Base-by-base conservation (phyloP, 2,888 invertebrate species). In the Heliconius aoede region DNA sequence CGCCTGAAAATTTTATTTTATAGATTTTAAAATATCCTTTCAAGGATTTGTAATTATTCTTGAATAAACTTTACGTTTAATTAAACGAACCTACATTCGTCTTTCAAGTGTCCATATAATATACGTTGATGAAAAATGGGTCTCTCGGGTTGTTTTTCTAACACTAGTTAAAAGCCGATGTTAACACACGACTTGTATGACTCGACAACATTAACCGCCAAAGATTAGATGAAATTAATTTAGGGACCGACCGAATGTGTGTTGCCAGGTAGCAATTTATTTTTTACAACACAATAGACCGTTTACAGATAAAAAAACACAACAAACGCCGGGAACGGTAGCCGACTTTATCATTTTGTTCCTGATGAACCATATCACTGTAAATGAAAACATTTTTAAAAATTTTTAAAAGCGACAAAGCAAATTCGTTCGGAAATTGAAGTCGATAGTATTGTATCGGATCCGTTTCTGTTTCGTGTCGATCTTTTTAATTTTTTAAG, bases 151-250 rank as follows among this genome's bases (percentile, higher is more conserved):
- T 91, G 90, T 89, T 85, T 84, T 78, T 82, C 84, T 82, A 82
- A 82, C 84, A 83, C 82, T 82, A 81, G 83, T 87, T 90, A 86
- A 90, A 89, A 90, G 91, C 88, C 83, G 87, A 87, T 86, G 90
- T 87, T 89, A 88, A 89, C 88, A 89, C 86, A 88, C 86, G 86
- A 85, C 84, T 84, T 85, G 84, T 88, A 89, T 94, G 94, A 94
- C 92, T 93, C 88, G 87, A 86, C 94, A 90, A 82, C 88, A 90
- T 89, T 86, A 80, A 84, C 84, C 84, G 85, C 85, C 85, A 85
- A n/a, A 85, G 90, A 89, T 89, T 90, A 91, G 88, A 90, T 82
- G 85, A 90, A 92, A 93, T 92, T 91, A 91, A 93, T 94, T 93
- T 90, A 85, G 85, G 83, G 89, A 87, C 84, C 87, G 88, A 86